These are phyloP conservation scores for Drosophila rellima DNA, from an alignment of 2,888 invertebrate genomes.

Conservation along the genomic window DNA sequence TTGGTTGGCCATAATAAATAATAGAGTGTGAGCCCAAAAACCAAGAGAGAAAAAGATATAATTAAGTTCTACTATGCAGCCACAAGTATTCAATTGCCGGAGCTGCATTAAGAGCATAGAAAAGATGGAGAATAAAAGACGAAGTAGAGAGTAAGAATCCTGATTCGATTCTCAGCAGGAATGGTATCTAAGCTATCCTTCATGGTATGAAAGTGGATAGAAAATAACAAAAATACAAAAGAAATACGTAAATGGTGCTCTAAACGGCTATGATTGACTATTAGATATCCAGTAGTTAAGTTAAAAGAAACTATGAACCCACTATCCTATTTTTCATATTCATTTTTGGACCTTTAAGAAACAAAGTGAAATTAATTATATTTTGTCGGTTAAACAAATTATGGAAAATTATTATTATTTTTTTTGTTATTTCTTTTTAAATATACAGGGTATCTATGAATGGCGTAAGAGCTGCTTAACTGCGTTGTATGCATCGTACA, in stretches of 20 bases:
- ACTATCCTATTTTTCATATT: no score
- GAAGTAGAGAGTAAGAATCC: background rate
- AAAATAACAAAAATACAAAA: background rate
- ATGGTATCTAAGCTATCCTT: background rate
- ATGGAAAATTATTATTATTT: no score
- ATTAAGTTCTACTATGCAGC: constrained; percentile 12
- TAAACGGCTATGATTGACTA: background rate
- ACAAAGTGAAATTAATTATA: no score
- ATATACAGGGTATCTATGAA: constrained; percentile 11
- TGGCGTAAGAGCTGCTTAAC: constrained; percentile 18
- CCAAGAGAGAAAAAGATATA: constrained; percentile 1
- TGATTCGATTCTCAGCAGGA: background rate
- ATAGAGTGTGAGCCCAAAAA: constrained; percentile 14
- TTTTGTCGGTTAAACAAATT: no score
- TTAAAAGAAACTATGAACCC: no score
- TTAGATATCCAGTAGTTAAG: constrained; percentile 6
- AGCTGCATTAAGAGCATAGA: constrained; percentile 7
- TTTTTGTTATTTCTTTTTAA: background rate
- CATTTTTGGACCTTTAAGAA: no score
- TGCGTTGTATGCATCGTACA: constrained; percentile 33
- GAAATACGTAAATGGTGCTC: background rate
- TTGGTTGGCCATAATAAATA: constrained; percentile 41
- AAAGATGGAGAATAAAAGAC: background rate
- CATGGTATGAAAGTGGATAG: background rate
- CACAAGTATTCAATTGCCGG: constrained; percentile 1